Percentiles rank a stretch among this genome's conserved stretches.
Conservation (phyloP, 1,140 invertebrate species). For the Euura saliciscinereae region DNA sequence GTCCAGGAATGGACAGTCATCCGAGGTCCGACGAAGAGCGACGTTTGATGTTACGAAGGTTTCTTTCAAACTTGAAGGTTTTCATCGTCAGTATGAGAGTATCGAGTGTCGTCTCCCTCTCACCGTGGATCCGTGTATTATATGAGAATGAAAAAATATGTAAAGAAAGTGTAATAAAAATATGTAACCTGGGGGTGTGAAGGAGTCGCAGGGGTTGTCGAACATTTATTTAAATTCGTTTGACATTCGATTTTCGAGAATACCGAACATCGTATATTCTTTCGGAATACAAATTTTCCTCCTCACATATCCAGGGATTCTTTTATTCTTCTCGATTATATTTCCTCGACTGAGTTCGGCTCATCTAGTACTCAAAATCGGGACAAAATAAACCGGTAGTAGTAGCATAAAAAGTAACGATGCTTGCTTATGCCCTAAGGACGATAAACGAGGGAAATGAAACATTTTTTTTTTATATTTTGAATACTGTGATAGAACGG, state of each 20-base stretch:
- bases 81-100: background rate
- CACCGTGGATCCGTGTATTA: no score
- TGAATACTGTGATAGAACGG: background rate
- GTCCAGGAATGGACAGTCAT: background rate
- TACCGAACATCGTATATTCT: no score
- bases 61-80: background rate
- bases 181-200: background rate
- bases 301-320: no score
- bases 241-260: constrained; percentile 41
- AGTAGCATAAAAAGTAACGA: constrained; percentile 11
- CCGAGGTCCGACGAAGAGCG: background rate
- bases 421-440: background rate
- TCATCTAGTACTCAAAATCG: background rate
- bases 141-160: no score
- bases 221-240: constrained; percentile 37
- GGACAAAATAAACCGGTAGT: background rate
- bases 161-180: background rate
- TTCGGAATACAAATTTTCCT: no score
- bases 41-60: background rate
- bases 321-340: background rate
- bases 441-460: background rate
- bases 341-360: background rate
- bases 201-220: background rate
- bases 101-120: no score
- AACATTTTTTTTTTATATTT: background rate